Percentiles rank a stretch among this genome's conserved stretches.
These are phyloP conservation scores for Euwallacea similis DNA, from an alignment of 1,140 invertebrate species.

Conservation along the genomic window DNA sequence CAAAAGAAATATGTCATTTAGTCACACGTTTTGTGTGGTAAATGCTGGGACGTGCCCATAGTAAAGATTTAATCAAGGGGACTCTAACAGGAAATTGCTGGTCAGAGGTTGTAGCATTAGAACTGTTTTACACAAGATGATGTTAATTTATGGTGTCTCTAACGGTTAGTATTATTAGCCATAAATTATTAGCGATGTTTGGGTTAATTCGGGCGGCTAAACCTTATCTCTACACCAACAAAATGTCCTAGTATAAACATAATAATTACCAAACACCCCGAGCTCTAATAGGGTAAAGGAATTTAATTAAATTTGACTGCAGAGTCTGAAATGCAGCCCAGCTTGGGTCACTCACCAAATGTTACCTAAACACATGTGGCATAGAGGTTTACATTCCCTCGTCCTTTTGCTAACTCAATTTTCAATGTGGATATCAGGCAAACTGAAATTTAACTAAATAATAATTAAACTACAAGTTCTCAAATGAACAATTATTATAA, in stretches of 20 bases:
- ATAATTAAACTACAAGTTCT: no score
- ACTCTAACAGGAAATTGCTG: slow-evolving; percentile 25
- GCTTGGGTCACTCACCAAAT: slow-evolving; percentile 38
- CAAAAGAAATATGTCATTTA: neutral
- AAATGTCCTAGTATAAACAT: slow-evolving; percentile 16
- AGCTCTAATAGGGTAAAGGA: slow-evolving; percentile 32
- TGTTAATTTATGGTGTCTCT: slow-evolving; percentile 17
- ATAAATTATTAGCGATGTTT: slow-evolving; percentile 6
- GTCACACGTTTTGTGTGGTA: neutral
- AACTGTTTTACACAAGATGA: slow-evolving; percentile 19
- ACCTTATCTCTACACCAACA: slow-evolving; percentile 9
- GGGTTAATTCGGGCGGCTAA: no score
- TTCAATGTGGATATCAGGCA: slow-evolving; percentile 21
- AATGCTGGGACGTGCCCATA: neutral
- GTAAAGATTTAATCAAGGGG: slow-evolving; percentile 25
- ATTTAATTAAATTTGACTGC: slow-evolving; percentile 39
- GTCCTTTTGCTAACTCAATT: slow-evolving; percentile 36
- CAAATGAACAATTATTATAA: no score
- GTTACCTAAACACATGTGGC: slow-evolving; percentile 38
- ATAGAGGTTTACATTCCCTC: slow-evolving; percentile 25
- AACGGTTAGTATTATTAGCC: slow-evolving; percentile 10
- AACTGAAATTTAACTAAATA: slow-evolving; percentile 28
- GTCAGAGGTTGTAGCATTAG: slow-evolving; percentile 25
- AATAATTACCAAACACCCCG: slow-evolving; percentile 29
- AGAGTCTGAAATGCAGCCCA: slow-evolving; percentile 32